Conservation (phyloP, 2,113 vertebrate genomes). For the Charina bottae region DNA sequence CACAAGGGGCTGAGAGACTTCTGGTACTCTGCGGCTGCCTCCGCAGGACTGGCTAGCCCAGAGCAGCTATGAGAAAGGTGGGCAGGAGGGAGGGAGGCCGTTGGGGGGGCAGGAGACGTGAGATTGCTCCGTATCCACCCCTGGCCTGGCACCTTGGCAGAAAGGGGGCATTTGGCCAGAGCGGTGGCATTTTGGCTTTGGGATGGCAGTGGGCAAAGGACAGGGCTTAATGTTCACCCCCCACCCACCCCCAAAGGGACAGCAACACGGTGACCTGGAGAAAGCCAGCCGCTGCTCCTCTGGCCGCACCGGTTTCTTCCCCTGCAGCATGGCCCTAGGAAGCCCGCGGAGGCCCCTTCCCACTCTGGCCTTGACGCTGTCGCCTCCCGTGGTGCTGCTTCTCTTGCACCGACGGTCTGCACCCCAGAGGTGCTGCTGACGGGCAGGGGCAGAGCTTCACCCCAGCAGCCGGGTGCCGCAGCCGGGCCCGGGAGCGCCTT, state of each 20-base stretch:
- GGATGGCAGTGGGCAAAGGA: too few relatives aligned
- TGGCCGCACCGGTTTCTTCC: not conserved
- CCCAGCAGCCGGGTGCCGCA: not conserved
- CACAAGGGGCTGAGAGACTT: not conserved
- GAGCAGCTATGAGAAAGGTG: not conserved
- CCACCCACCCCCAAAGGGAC: too few relatives aligned
- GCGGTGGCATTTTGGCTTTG: too few relatives aligned
- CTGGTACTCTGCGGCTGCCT: rapidly evolving
- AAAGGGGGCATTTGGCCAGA: not conserved
- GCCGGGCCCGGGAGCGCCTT: too few relatives aligned
- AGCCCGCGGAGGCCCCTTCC: not conserved
- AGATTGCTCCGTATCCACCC: not conserved
- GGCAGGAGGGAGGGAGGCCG: not conserved
- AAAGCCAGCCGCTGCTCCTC: too few relatives aligned
- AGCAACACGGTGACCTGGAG: not conserved
- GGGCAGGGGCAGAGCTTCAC: not conserved
- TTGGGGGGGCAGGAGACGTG: not conserved
- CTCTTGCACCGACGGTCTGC: not conserved
- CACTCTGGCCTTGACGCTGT: not conserved
- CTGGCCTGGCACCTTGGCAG: not conserved
- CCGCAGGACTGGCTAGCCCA: too few relatives aligned
- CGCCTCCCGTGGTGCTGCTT: not conserved
- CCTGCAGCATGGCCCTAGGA: not conserved
- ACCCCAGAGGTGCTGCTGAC: not conserved
- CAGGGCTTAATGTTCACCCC: too few relatives aligned